These are phyloP conservation scores for Heliocidaris erythrogramma DNA, from an alignment of 35 echinoderm and acorn worm species.

Conservation along the genomic window DNA sequence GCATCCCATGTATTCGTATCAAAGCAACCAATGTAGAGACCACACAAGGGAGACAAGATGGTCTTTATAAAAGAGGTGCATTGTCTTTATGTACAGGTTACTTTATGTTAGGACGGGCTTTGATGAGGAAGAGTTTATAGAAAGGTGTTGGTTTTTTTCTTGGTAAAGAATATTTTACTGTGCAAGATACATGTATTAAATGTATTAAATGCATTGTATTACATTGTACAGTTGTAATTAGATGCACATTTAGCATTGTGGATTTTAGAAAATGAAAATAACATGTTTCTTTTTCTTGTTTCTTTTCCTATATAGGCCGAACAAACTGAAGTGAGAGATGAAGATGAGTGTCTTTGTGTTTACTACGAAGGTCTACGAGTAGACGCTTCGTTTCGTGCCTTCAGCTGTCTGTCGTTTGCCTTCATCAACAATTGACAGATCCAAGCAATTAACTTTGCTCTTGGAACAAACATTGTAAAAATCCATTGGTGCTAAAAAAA, in stretches of 20 bases:
- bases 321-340: neutral
- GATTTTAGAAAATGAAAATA: neutral
- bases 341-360: slow-evolving; percentile 45
- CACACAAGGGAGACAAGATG: too few species aligned
- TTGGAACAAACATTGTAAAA: slow-evolving; percentile 20
- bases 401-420: neutral
- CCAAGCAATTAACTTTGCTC: neutral
- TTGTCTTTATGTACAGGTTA: too few species aligned
- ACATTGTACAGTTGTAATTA: neutral
- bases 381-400: slow-evolving; percentile 27
- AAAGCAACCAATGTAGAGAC: too few species aligned
- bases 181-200: neutral
- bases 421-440: neutral
- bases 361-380: slow-evolving; percentile 27
- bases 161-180: neutral
- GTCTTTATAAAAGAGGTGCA: too few species aligned
- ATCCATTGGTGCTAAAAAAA: neutral
- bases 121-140: neutral
- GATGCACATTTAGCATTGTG: neutral
- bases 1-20: too few species aligned
- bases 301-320: neutral
- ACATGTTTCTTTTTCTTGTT: neutral
- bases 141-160: neutral
- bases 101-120: too few species aligned
- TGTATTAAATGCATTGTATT: too few species aligned